These are phyloP conservation scores for Syngnathus scovelli DNA, from an alignment of 2,113 vertebrate genomes.

Conservation along the genomic window DNA sequence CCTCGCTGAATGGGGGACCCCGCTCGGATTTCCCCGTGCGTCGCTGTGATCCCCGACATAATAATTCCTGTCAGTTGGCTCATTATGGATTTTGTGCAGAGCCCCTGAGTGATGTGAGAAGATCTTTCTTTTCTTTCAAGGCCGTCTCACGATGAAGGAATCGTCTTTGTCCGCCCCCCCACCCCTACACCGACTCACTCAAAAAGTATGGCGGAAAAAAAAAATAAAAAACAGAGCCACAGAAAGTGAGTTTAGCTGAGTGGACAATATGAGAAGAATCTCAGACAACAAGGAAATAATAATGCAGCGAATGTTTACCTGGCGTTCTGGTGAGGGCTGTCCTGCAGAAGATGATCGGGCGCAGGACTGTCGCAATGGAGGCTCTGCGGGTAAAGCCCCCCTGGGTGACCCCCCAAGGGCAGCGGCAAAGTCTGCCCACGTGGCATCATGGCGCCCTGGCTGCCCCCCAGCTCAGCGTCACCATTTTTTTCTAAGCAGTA, in stretches of 20 bases:
- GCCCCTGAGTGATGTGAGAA: conserved; percentile 84
- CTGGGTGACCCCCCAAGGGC: conserved; percentile 64
- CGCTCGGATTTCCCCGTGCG: conserved; percentile 79
- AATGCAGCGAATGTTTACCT: conserved; percentile 65
- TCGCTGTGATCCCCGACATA: conserved; percentile 79
- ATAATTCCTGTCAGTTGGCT: conserved; percentile 84
- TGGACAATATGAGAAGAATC: conserved; percentile 37
- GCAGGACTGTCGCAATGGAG: conserved; percentile 70
- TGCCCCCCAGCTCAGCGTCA: conserved; percentile 64
- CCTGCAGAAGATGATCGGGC: conserved; percentile 59
- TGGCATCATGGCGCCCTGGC: conserved; percentile 67
- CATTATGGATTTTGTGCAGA: conserved; percentile 85
- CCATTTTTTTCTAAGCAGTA: conserved; percentile 77
- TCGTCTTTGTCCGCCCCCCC: conserved; percentile 71
- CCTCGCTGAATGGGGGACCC: conserved; percentile 60
- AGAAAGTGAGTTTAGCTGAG: conserved; percentile 50
- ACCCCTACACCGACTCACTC: conserved; percentile 45
- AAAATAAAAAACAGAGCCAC: background rate
- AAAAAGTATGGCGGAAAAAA: background rate
- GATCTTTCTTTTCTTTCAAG: conserved; percentile 57
- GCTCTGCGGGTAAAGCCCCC: conserved; percentile 68
- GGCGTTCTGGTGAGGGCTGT: conserved; percentile 57
- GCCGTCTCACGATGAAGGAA: conserved; percentile 63
- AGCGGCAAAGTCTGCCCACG: conserved; percentile 72
- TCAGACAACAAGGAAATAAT: background rate